Evolutionary conservation across 2,888 invertebrate species (phyloP), one percentile per base, ranked within the genome.

Genomic region (Drosophila multiciliata): DNA sequence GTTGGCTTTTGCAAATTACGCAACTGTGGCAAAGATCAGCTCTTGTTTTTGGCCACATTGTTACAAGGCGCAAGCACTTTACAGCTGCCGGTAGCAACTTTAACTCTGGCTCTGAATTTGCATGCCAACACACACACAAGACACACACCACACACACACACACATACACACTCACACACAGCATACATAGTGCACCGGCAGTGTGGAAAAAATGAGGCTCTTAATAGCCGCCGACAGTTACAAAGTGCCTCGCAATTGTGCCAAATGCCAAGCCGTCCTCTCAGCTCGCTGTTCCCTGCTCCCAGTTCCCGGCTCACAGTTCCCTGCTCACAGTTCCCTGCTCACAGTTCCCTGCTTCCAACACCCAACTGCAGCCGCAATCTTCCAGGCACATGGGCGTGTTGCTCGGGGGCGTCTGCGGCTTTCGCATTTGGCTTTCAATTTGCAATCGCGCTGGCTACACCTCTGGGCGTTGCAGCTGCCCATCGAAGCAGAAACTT

Each of bases 211-310:
- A 91, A 91, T 92, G 89, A 91, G 90, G 69, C 86, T 86, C 84
- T 91, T 91, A 92, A 91, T 91, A 90, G 89, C 86, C 87, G 87
- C 82, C 91, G 91, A 91, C 92, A 91, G 92, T 91, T 91, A 91
- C 92, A 91, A 91, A 91, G 91, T 92, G 91, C 91, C 87, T 79
- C 83, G 84, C 91, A 90, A 92, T 92, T 91, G 91, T 88, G 82
- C 81, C 84, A 85, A 87, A 82, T 82, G 76, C 79, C 81, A 76
- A 67, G 45, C 64, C 40, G 40, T 42, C 32, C 74, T 52, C 52
- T 55, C 29, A 36, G 32, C 74, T 42, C 48, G 50, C 23, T 12
- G 36, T 48, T 36, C 17, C 15, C 54, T n/a, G 29, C 52, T 29
- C 20, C n/a, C 71, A 7, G 7, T 12, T 52, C 48, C 53, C 26